Evolutionary conservation across 2,797 vertebrate species (phyloP).

Genomic region (Takifugu rubripes): DNA sequence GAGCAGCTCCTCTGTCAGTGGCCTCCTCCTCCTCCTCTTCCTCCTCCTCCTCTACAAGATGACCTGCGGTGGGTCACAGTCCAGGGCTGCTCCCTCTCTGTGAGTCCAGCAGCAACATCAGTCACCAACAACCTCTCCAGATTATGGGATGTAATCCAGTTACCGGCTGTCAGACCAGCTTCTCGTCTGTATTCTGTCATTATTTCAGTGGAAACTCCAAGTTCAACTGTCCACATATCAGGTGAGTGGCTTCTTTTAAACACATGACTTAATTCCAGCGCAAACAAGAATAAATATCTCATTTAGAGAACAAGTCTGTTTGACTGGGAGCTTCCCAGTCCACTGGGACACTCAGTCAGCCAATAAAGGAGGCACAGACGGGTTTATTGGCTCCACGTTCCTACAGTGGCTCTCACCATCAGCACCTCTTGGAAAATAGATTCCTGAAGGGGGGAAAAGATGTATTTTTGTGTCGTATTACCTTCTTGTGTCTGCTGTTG

Average conservation of each 20-base stretch:
- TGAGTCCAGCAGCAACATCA: slow-evolving; percentile 10
- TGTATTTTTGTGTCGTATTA: too few species aligned
- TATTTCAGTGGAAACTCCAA: not conserved
- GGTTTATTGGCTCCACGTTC: too few species aligned
- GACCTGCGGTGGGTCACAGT: slow-evolving; percentile 44
- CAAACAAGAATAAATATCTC: too few species aligned
- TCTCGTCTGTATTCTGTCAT: not conserved
- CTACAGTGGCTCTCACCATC: not conserved
- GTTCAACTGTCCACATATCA: not conserved
- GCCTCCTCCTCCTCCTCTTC: slow-evolving; percentile 24
- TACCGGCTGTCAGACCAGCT: slow-evolving; percentile 1
- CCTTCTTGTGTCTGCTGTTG: not conserved
- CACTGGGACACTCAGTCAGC: too few species aligned
- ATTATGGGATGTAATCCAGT: slow-evolving; percentile 24
- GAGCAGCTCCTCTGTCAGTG: slow-evolving; percentile 36
- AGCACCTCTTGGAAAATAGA: too few species aligned
- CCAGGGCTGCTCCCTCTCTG: slow-evolving; percentile 13
- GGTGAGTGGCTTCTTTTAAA: slow-evolving; percentile 37
- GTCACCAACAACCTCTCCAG: not conserved
- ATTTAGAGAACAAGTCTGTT: too few species aligned
- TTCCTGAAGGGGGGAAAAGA: too few species aligned
- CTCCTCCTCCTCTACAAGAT: slow-evolving; percentile 22
- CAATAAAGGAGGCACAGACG: too few species aligned
- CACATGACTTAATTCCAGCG: too few species aligned
- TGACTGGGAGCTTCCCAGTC: too few species aligned